Evolutionary conservation across 2,797 vertebrate species (phyloP).

Genomic region (Ambastaia sidthimunki): DNA sequence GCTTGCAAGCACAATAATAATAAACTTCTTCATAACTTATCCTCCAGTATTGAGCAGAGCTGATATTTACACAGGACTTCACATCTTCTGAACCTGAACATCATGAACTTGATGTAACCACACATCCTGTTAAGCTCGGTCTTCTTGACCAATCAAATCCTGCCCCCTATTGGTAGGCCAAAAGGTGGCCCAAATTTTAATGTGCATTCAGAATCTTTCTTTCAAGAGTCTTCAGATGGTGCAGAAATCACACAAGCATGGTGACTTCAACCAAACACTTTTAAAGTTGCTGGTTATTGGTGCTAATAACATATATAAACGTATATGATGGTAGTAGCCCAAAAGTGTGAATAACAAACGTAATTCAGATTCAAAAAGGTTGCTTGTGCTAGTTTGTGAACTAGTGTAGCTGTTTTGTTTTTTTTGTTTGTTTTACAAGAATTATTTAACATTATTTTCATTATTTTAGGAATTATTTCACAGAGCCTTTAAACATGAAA

Average conservation of each 20-base stretch:
- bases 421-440: no score
- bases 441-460: no score
- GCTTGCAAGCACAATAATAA: not conserved
- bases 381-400: no score
- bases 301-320: no score
- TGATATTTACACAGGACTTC: not conserved
- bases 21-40: not conserved
- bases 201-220: not conserved
- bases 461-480: not conserved
- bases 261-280: not conserved
- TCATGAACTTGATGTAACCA: not conserved
- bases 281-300: not conserved
- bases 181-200: not conserved
- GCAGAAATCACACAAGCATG: not conserved
- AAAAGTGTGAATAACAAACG: no score
- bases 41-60: not conserved
- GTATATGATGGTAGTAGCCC: no score
- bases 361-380: no score
- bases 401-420: no score
- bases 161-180: conserved; percentile 56
- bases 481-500: not conserved
- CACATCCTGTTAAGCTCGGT: not conserved
- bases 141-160: conserved; percentile 45
- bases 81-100: not conserved
- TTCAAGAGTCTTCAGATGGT: not conserved